Percentiles rank a stretch among this genome's conserved stretches.
Evolutionary conservation across 2,888 invertebrate species (phyloP).

Genomic region (Octonoba sinensis): DNA sequence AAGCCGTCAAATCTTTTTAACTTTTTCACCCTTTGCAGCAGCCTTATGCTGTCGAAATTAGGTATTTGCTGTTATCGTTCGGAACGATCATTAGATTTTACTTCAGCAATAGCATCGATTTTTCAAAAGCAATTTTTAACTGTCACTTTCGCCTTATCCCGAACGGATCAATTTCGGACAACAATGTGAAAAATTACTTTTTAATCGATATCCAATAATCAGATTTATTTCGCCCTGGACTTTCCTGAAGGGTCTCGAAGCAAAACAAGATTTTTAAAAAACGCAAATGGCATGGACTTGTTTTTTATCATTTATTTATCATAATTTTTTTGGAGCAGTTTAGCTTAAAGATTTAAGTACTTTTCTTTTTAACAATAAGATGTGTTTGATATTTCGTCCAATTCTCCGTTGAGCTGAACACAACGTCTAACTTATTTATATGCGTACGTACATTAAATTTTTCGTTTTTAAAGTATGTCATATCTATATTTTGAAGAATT

Average conservation of each 20-base stretch:
- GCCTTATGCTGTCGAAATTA: slow-evolving; percentile 51
- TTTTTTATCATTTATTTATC: slow-evolving; percentile 10
- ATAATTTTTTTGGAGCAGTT: slow-evolving; percentile 12
- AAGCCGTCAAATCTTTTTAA: background rate
- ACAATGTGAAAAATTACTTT: slow-evolving; percentile 65
- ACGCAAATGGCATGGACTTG: background rate
- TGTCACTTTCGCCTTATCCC: slow-evolving; percentile 61
- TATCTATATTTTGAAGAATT: too few relatives aligned
- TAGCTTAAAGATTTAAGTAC: slow-evolving; percentile 61
- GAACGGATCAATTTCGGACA: slow-evolving; percentile 63
- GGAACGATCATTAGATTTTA: slow-evolving; percentile 54
- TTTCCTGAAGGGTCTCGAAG: background rate
- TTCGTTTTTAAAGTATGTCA: too few relatives aligned
- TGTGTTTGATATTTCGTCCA: too few relatives aligned
- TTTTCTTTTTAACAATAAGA: background rate
- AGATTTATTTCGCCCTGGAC: slow-evolving; percentile 61
- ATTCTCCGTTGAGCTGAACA: too few relatives aligned
- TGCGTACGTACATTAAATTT: too few relatives aligned
- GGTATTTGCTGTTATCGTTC: slow-evolving; percentile 62
- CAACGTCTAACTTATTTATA: too few relatives aligned
- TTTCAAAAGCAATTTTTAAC: slow-evolving; percentile 61
- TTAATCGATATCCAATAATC: slow-evolving; percentile 65
- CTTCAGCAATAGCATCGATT: slow-evolving; percentile 55
- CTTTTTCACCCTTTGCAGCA: slow-evolving; percentile 9
- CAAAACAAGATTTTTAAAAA: slow-evolving; percentile 9